Conservation (phyloP, 2,113 vertebrate genomes). For the human (Homo sapiens) region GRCh38 chr5:66721501-66722000, state of each 20-base stretch:
- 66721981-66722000: not conserved
- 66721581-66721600: not conserved
- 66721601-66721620: not conserved
- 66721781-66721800: not conserved
- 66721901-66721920: not conserved
- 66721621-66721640: not conserved
- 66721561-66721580: not conserved
- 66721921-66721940: not conserved
- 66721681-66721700: not conserved
- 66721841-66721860: not conserved
- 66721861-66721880: not conserved
- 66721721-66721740: not conserved
- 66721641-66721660: not conserved
- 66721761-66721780: not conserved
- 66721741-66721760: not conserved
- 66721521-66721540: not conserved
- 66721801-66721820: not conserved
- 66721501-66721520: not conserved
- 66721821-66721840: not conserved
- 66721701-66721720: not conserved
- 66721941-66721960: not conserved
- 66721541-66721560: not conserved
- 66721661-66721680: not conserved
- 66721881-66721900: not conserved
- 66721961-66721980: not conserved